Base-by-base conservation (phyloP, 2,113 vertebrate species). In the Paramormyrops kingsleyae region DNA sequence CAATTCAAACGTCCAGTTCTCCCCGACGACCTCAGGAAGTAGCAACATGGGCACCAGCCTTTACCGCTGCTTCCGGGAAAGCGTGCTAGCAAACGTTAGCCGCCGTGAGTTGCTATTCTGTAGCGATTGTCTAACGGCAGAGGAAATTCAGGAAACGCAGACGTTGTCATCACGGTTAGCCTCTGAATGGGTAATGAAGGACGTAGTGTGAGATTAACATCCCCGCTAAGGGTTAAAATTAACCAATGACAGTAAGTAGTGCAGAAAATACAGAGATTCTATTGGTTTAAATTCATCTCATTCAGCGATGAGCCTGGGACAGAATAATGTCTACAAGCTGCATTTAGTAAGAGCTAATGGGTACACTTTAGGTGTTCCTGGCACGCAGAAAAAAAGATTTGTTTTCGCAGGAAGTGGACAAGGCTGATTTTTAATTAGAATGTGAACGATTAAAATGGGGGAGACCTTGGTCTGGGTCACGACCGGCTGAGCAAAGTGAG, bases 401-500 rank as follows among this genome's bases (percentile, higher is more conserved):
- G 95, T 95, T 94, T 95, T 91, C 56, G 83, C 91, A 90, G 66
- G 89, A 93, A 90, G 91, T 92, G 74, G 74, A 95, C 95, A 94
- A 94, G 94, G 94, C 93, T 95, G 94, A 95, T 94, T 94, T 95
- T 95, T 95, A 95, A 95, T 95, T 95, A 95, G 93, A 94, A 94
- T 94, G 94, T 95, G 95, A 95, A 95, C 94, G 95, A 94, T 94
- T 85, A 95, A 44, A n/a, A 84, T 6, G 15, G 44, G 92, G 74
- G 92, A 92, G 92, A 92, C 92, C 93, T 93, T 88, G 90, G 92
- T 93, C 93, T 92, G 93, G 95, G 94, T 94, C 93, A 92, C 90
- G 92, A 93, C 93, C 94, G 93, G 93, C 93, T 93, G 92, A 94
- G 94, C 94, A 91, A 90, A 93, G 91, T 89, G 19, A 89, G 91